Base-by-base conservation (phyloP, 2,888 invertebrate genomes). In the Lottia gigantea region DNA sequence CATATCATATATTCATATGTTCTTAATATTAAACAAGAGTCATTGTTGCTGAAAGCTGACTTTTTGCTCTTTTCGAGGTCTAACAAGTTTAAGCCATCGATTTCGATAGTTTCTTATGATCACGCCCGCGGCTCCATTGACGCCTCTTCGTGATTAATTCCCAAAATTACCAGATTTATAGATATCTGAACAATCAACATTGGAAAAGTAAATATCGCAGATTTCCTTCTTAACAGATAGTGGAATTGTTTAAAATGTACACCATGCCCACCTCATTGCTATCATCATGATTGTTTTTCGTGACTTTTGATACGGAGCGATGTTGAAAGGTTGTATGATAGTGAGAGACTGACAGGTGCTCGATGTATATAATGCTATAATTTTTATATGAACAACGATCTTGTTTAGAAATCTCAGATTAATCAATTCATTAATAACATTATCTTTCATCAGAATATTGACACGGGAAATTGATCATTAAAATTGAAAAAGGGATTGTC, bases 51-150 rank as follows among this genome's bases (percentile, higher is more conserved):
- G 23, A 23, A 23, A 55, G 55, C 55, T 55, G 55, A 55, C 55
- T 55, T 55, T 55, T 55, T 23, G 55, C 19, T 55, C 55, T 55
- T 55, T 55, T 23, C 23, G 55, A 23, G 55, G 55, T 55, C 55
- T 55, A 55, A 55, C 55, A 55, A 55, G 55, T 55, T 55, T 55
- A 55, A 55, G 55, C 55, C 55, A 55, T 55, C 55, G 55, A 55
- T 55, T 23, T 55, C 19, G 19, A 55, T 23, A 23, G 55, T 55
- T n/a, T 55, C 19, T 23, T 23, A 23, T 23, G 55, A 55, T 55
- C 55, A 55, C 55, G 55, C 55, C 55, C 55, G 8, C 23, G 55
- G 19, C 19, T 55, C 55, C 12, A 11, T 23, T 23, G 55, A 55
- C 55, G 55, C 55, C 55, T 19, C 19, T 55, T 55, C 55, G 55